Evolutionary conservation across 2,797 vertebrate genomes (phyloP).

Genomic region (Chromis chromis): DNA sequence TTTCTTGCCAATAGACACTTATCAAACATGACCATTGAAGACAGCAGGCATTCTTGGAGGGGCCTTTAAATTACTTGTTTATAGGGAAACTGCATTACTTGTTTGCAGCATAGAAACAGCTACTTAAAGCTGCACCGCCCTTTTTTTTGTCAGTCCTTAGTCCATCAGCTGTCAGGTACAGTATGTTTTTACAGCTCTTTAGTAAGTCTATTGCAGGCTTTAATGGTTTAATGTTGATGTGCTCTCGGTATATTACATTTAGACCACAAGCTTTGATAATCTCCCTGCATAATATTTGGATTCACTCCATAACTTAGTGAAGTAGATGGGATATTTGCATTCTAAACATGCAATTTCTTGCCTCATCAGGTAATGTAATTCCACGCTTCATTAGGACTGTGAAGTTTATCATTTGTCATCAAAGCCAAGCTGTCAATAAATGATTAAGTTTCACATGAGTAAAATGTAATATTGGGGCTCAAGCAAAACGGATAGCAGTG

Average conservation of each 20-base stretch:
- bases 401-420: conserved; percentile 90
- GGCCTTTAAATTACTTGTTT: conserved; percentile 72
- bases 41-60: conserved; percentile 65
- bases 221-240: conserved; percentile 65
- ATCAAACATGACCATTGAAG: conserved; percentile 79
- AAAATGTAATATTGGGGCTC: conserved; percentile 83
- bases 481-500: conserved; percentile 73
- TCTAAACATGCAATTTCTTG: conserved; percentile 86
- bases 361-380: conserved; percentile 89
- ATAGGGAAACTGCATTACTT: conserved; percentile 54
- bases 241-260: conserved; percentile 66
- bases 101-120: conserved; percentile 50
- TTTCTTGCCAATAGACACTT: conserved; percentile 78
- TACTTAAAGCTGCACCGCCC: conserved; percentile 15
- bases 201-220: conserved; percentile 45
- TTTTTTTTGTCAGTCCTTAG: conserved; percentile 29
- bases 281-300: conserved; percentile 75
- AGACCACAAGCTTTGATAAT: conserved; percentile 77
- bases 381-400: conserved; percentile 87
- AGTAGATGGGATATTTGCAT: conserved; percentile 81
- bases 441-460: conserved; percentile 86
- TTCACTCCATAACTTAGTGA: conserved; percentile 76
- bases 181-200: conserved; percentile 44
- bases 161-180: conserved; percentile 49
- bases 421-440: conserved; percentile 87